Base-by-base conservation (phyloP, 1,140 invertebrate species). In the Brachionus manjavacas region DNA sequence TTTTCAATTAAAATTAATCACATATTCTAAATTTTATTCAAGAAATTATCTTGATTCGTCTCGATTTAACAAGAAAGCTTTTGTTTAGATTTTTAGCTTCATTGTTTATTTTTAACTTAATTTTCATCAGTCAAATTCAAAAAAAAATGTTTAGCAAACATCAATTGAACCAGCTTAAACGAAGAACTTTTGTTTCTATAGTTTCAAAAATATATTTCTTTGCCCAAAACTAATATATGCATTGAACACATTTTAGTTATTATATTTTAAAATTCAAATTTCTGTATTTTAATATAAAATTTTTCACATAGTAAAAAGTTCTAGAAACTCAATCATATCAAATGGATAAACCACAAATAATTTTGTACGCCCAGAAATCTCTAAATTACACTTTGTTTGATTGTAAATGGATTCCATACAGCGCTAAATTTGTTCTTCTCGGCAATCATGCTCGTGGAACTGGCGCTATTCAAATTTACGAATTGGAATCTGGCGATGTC, bases 351-450 rank as follows among this genome's bases (percentile, higher is more conserved):
- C 85, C 49, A n/a, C 83, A 70, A 46, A 94, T 97, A 86, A 95
- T 97, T 85, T 92, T 93, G 83, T 95, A 97, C 88, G 91, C 93
- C 16, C 94, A 97, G 87, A 94, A 95, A 88, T 91, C 92, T 39
- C 87, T 96, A 1, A 93, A 94, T 88, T 96, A 94, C 90, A 95
- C 94, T 6, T 87, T 96, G 16, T 96, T 95, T 89, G 95, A 97
- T 87, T 92, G 93, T n/a, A 95, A 95, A 91, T 97, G 96, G 96
- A 93, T 98, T 86, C 96, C 96, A 1, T 93, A 93, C 86, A 95
- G 94, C 9, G 93, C 96, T 0, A 96, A 96, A 89, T 95, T 97
- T 89, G 92, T 96, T 81, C 92, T 94, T 31, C 90, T 97, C 46
- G 96, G 96, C n/a, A 94, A 92, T 64, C 91, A 94, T 88, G 92